Percentiles rank a stretch among this genome's conserved stretches.
Evolutionary conservation across 2,888 invertebrate species (phyloP).

Genomic region (Plagiodera versicolora): DNA sequence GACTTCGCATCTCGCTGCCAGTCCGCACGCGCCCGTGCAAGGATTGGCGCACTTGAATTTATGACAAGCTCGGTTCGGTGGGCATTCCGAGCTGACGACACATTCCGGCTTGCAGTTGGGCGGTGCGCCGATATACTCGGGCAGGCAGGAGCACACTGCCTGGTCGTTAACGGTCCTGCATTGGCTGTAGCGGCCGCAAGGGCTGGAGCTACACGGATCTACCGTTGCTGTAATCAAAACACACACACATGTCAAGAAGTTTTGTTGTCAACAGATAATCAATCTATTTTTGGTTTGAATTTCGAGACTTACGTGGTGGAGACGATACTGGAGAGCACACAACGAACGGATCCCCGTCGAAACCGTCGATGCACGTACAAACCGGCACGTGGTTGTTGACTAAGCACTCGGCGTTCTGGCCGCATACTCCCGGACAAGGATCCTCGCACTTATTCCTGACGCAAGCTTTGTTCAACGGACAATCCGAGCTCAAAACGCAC

Average conservation of each 20-base stretch:
- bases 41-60: conserved; percentile 77
- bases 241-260: too few relatives aligned
- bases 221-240: conserved; percentile 40
- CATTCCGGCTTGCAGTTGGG: conserved; percentile 79
- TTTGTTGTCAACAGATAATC: too few relatives aligned
- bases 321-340: conserved; percentile 55
- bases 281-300: too few relatives aligned
- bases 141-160: conserved; percentile 74
- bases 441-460: conserved; percentile 81
- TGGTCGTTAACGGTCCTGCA: conserved; percentile 67
- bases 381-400: conserved; percentile 86
- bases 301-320: conserved; percentile 41
- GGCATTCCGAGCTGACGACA: conserved; percentile 74
- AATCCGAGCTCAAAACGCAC: conserved; percentile 84
- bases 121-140: conserved; percentile 70
- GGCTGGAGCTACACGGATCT: conserved; percentile 73
- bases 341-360: conserved; percentile 72
- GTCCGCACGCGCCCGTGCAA: conserved; percentile 74
- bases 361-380: conserved; percentile 75
- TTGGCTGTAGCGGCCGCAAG: conserved; percentile 77
- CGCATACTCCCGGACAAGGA: conserved; percentile 86
- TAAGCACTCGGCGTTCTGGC: conserved; percentile 78
- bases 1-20: conserved; percentile 71
- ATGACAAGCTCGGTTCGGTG: conserved; percentile 70
- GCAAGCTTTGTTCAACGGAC: conserved; percentile 80